phyloP scores from a whole-genome alignment of 2,888 invertebrate genomes.

The Cybosia mesomella region DNA sequence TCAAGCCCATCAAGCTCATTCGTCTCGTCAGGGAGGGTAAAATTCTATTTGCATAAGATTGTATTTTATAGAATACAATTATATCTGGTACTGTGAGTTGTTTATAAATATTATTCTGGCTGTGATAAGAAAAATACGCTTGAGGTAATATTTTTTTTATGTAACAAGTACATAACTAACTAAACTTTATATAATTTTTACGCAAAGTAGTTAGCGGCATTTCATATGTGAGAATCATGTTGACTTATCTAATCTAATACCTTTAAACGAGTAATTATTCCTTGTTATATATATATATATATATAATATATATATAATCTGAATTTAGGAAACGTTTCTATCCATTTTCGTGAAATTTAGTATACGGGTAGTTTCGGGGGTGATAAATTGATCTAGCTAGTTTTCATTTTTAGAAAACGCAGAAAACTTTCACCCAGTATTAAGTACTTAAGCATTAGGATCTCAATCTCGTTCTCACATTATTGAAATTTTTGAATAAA shows the following conservation, averaged over 20 bases:
- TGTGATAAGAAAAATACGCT: not conserved
- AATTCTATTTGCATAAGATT: not conserved
- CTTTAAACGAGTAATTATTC: no score
- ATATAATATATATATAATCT: no score
- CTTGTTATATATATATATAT: no score
- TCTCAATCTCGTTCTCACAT: not conserved
- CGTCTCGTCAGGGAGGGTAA: not conserved
- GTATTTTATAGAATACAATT: not conserved
- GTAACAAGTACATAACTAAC: not conserved
- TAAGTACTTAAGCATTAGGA: not conserved
- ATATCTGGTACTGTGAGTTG: not conserved
- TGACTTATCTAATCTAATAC: no score
- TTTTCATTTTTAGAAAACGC: no score
- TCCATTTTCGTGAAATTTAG: no score
- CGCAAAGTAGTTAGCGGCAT: not conserved
- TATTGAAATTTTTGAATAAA: not conserved
- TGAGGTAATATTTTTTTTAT: not conserved
- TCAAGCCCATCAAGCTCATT: not conserved
- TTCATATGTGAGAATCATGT: not conserved
- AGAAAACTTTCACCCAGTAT: no score
- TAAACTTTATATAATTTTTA: not conserved
- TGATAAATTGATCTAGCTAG: no score
- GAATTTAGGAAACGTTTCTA: no score
- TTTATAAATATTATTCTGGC: not conserved
- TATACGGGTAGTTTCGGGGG: no score